Evolutionary conservation across 2,113 vertebrate species (phyloP), one percentile per base, ranked within the genome.

Genomic region (Oophaga pumilio): DNA sequence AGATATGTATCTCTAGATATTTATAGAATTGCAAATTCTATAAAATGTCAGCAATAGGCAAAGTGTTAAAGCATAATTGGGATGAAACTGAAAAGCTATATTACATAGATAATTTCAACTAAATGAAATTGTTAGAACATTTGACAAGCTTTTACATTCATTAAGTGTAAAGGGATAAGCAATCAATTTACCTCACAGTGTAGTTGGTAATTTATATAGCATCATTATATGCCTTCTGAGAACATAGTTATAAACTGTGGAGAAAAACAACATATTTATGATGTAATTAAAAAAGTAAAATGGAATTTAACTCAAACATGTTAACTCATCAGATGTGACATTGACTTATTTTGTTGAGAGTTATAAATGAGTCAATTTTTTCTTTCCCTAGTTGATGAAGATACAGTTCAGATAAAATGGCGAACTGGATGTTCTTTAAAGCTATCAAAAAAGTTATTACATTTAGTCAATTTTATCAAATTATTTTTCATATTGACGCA

Each of bases 241-340:
- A 88, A 68, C 80, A 88, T 88, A 88, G 80, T 57, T 88, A 68
- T 77, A n/a, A n/a, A 77, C 80, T 84, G 87, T 84, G 84, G 80
- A 88, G 81, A 88, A 88, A 88, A 88, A 88, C 87, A 88, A 88
- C 87, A 88, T 88, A 83, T 88, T 88, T 84, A 88, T 84, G 87
- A 88, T 88, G 80, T 88, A 88, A 88, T 88, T 88, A 88, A 88
- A 88, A 87, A 88, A 88, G 60, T 64, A 88, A 88, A 88, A 88
- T 88, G 57, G 57, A 88, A 88, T 88, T 68, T 76, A 88, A 76
- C 73, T 84, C 76, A 82, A 84, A 84, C 57, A 84, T 88, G 81
- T 71, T 50, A 82, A 49, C 87, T 76, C 87, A 84, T 88, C 87
- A 88, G 49, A 84, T 74, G 14, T 77, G 81, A 84, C 81, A 84